Percentiles rank a stretch among this genome's conserved stretches.
phyloP scores from a whole-genome alignment of 2,888 invertebrate genomes.

The Patella depressa region DNA sequence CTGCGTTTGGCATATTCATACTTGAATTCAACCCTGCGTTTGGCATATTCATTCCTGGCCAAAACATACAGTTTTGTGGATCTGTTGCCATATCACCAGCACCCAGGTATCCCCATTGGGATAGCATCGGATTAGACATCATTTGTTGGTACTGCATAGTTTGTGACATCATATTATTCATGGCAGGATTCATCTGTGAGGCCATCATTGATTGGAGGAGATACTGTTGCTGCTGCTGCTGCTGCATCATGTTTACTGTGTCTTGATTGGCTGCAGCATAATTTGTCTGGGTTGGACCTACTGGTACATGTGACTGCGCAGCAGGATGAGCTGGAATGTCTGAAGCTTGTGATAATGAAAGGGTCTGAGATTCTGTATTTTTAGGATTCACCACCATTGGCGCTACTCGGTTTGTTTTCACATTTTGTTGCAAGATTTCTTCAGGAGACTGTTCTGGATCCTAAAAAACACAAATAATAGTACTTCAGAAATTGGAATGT shows the following conservation, averaged over 20 bases:
- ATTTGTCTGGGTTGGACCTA: background rate
- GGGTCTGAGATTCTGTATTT: background rate
- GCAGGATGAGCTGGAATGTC: background rate
- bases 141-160: constrained; percentile 6
- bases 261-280: background rate
- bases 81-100: background rate
- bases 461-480: no score
- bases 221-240: constrained; percentile 11
- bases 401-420: background rate
- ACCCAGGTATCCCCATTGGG: background rate
- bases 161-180: constrained; percentile 15
- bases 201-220: constrained; percentile 19
- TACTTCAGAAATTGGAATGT: no score
- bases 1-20: background rate
- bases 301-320: background rate
- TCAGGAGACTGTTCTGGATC: background rate
- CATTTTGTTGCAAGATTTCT: background rate
- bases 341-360: background rate
- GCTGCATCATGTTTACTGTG: background rate
- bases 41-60: background rate
- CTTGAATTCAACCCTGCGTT: background rate
- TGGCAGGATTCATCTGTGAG: constrained; percentile 15
- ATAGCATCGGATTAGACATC: constrained; percentile 11
- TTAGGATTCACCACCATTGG: background rate
- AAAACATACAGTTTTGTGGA: background rate